Conservation (phyloP, 1,140 invertebrate species). For the Zelostemma sp. region DNA sequence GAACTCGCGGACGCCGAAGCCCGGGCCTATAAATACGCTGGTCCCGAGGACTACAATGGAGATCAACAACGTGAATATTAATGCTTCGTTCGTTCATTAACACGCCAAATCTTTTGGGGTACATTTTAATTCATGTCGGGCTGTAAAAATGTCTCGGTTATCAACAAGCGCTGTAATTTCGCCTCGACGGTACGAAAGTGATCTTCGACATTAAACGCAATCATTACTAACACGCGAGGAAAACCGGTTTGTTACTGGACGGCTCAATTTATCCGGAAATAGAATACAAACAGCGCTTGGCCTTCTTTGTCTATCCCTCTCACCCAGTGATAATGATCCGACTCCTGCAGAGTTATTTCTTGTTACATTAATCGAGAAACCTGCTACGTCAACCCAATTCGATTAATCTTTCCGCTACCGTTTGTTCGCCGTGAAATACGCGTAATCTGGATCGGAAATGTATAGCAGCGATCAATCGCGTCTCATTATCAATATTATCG, state of each 20-base stretch:
- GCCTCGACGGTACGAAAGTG: conserved; percentile 18
- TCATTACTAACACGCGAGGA: conserved; percentile 42
- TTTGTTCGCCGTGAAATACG: not conserved
- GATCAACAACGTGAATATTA: conserved; percentile 55
- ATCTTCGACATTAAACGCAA: conserved; percentile 33
- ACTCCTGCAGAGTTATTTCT: conserved; percentile 38
- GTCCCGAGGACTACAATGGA: conserved; percentile 54
- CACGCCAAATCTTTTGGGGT: no score
- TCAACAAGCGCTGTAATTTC: conserved; percentile 33
- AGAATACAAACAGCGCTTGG: conserved; percentile 35
- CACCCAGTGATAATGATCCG: conserved; percentile 33
- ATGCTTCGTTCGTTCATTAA: conserved; percentile 7
- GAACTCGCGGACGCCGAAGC: conserved; percentile 68
- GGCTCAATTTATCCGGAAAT: conserved; percentile 45
- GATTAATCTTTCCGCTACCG: conserved; percentile 28
- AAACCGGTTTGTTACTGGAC: conserved; percentile 44
- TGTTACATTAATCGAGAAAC: conserved; percentile 34
- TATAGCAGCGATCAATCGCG: not conserved
- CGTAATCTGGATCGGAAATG: no score
- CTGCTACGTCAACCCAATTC: conserved; percentile 25
- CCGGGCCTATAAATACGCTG: conserved; percentile 70
- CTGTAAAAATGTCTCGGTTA: no score
- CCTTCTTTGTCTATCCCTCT: conserved; percentile 37
- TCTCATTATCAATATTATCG: conserved; percentile 8
- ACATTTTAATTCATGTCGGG: no score